These are phyloP conservation scores for Prionace glauca DNA, from an alignment of 2,797 vertebrate genomes.

Conservation along the genomic window DNA sequence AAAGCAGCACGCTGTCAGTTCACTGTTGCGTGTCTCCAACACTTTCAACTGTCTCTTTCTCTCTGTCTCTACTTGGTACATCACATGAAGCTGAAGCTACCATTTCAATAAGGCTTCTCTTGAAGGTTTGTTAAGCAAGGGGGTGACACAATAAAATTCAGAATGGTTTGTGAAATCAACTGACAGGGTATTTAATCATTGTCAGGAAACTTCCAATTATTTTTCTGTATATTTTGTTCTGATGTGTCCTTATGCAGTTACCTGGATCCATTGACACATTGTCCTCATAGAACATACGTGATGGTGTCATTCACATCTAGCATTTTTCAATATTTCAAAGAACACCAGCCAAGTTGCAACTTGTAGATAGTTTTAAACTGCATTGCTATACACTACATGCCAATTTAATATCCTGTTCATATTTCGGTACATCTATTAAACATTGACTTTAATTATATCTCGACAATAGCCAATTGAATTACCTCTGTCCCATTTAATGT, in stretches of 20 bases:
- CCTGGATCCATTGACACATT: neutral
- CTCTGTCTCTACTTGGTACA: neutral
- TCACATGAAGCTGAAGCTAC: neutral
- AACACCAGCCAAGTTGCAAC: neutral
- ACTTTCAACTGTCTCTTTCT: neutral
- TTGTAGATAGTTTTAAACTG: neutral
- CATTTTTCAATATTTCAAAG: neutral
- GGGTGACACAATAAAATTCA: neutral
- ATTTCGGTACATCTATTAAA: neutral
- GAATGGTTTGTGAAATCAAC: neutral
- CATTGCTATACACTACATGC: neutral
- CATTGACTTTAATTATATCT: neutral
- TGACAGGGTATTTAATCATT: neutral
- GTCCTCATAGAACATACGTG: neutral
- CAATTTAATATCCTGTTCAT: neutral
- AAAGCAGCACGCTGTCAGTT: neutral
- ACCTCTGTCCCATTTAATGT: neutral
- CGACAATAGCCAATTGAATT: neutral
- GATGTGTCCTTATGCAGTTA: neutral
- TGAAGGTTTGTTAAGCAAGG: neutral
- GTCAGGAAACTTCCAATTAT: neutral
- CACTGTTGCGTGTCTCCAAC: neutral
- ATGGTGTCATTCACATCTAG: neutral
- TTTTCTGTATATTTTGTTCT: neutral
- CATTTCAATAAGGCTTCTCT: neutral